phyloP scores from a whole-genome alignment of 2,888 invertebrate genomes.

The Hyposoter didymator region DNA sequence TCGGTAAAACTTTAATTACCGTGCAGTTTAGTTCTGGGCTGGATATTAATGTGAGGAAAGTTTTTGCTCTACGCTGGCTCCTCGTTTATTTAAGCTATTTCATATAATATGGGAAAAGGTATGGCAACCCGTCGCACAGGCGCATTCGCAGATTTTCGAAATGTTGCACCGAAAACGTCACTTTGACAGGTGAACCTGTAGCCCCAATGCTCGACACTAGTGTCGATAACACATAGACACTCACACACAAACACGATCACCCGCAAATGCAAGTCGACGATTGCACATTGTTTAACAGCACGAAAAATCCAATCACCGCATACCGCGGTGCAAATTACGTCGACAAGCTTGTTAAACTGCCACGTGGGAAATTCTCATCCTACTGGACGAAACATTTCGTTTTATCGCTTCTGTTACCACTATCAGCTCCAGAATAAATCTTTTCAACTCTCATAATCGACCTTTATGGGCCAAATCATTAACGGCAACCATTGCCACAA shows the following conservation, averaged over 20 bases:
- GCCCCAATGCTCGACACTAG: conserved; percentile 43
- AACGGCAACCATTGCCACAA: conserved; percentile 8
- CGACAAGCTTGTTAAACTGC: conserved; percentile 28
- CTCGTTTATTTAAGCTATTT: not conserved
- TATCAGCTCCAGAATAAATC: not conserved
- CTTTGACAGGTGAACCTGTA: conserved; percentile 46
- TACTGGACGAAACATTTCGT: conserved; percentile 48
- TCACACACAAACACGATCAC: conserved; percentile 6
- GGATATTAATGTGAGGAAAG: not conserved
- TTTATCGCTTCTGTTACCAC: not conserved
- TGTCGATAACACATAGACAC: conserved; percentile 19
- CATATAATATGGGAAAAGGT: conserved; percentile 2
- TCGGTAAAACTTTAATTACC: not conserved
- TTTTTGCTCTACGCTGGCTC: not conserved
- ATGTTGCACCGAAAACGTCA: conserved; percentile 18
- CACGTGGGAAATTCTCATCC: conserved; percentile 61
- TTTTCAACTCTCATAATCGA: conserved; percentile 37
- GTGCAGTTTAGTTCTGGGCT: not conserved
- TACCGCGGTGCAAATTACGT: conserved; percentile 28
- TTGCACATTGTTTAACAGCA: conserved; percentile 35
- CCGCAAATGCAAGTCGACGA: conserved; percentile 35
- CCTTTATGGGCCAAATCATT: conserved; percentile 12
- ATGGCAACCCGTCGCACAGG: conserved; percentile 18
- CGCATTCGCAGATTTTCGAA: conserved; percentile 12
- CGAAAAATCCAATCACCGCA: conserved; percentile 27